phyloP scores from a whole-genome alignment of 2,888 invertebrate species.

The Orthosia gracilis region DNA sequence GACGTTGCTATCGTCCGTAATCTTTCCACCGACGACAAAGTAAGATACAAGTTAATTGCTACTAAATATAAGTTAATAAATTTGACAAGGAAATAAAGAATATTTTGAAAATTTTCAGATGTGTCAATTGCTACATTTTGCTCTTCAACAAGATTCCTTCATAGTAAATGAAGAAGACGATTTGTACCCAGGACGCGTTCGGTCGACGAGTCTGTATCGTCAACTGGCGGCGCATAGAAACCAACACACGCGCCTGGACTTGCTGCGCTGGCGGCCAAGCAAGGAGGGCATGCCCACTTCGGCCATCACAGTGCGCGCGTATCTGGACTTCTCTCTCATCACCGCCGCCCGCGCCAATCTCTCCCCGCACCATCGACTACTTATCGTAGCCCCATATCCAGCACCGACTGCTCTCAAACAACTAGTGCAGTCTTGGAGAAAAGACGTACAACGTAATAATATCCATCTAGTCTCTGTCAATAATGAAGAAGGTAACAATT shows the following conservation, averaged over 20 bases:
- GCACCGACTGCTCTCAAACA: conserved; percentile 54
- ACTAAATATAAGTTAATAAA: not conserved
- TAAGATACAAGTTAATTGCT: conserved; percentile 34
- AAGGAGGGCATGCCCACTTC: conserved; percentile 36
- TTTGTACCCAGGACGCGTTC: conserved; percentile 23
- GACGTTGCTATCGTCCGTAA: conserved; percentile 63
- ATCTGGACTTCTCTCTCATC: conserved; percentile 38
- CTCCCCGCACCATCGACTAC: conserved; percentile 40
- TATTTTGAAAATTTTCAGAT: conserved; percentile 30
- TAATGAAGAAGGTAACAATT: conserved; percentile 66
- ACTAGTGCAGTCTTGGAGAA: conserved; percentile 71
- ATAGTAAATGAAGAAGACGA: conserved; percentile 59
- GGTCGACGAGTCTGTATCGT: conserved; percentile 43
- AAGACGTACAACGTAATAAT: conserved; percentile 66
- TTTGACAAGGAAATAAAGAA: not conserved
- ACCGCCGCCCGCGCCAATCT: conserved; percentile 36
- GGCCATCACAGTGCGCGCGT: conserved; percentile 50
- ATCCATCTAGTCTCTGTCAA: conserved; percentile 73
- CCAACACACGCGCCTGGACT: conserved; percentile 35
- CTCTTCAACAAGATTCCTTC: conserved; percentile 44
- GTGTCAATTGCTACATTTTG: conserved; percentile 48
- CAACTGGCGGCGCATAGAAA: conserved; percentile 46
- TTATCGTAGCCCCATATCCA: conserved; percentile 53
- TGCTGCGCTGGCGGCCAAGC: conserved; percentile 58
- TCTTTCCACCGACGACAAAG: conserved; percentile 60